Base-by-base conservation (phyloP, 1,140 invertebrate species). In the Grapholita molesta region DNA sequence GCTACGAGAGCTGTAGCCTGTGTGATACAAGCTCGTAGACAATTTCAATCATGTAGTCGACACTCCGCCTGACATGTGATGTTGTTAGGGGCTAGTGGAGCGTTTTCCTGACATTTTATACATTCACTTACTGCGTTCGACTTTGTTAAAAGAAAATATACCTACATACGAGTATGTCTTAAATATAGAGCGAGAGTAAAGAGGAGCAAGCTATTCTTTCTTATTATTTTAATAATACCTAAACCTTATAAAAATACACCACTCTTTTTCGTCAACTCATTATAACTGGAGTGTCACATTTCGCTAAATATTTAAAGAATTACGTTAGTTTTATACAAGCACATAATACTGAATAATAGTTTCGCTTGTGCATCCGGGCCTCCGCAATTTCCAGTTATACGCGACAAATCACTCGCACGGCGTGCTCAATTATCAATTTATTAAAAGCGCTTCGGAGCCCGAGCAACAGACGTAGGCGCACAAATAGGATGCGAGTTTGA, bases 401-500 rank as follows among this genome's bases (percentile, higher is more conserved):
- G 25, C 55, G 55, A 61, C 55, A 61, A 61, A 61, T 61, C 25
- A 61, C 25, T 28, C 23, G 55, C 55, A 61, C 24, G 25, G 55
- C 55, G n/a, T 28, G 25, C 55, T 61, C 55, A 61, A 61, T 61
- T 61, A 61, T 28, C 55, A 28, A 61, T 61, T 61, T 61, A 61
- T 61, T 61, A 61, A 61, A 61, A 61, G 55, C 55, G 24, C 55
- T 61, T 15, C 25, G 55, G 12, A 30, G 55, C 55, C 23, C 55
- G 15, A 48, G 55, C 55, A 25, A 32, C 55, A 61, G 55, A 61
- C 55, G 55, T 61, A 61, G 55, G 55, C 55, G 55, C 55, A 61
- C 55, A 61, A 61, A 61, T 61, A 61, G 55, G 55, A 61, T 61
- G 55, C 64, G 64, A 65, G 32, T 65, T 65, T 65, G 64, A 71